Conservation (phyloP, 1,140 invertebrate genomes). For the Drosophila albomicans region DNA sequence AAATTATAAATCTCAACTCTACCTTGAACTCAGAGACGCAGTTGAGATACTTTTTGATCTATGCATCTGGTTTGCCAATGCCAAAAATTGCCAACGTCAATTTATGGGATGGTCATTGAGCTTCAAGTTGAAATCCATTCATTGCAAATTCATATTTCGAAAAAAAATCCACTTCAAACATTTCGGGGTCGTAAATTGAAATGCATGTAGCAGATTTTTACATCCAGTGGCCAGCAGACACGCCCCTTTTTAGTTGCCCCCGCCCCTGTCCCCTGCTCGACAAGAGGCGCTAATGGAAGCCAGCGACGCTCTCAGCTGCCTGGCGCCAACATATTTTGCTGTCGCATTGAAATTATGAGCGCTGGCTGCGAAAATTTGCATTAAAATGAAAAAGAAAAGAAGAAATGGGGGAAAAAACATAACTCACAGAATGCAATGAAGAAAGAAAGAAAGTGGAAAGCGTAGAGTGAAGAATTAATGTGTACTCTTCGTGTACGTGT, state of each 20-base stretch:
- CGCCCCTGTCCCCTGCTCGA: not conserved
- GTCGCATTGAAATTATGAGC: constrained; percentile 77
- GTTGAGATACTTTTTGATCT: constrained; percentile 8
- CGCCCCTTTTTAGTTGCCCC: not conserved
- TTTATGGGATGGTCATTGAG: constrained; percentile 60
- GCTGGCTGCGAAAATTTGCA: constrained; percentile 70
- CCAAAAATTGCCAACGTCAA: constrained; percentile 36
- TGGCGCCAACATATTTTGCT: constrained; percentile 81
- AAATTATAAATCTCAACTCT: not conserved
- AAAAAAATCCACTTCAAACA: constrained; percentile 51
- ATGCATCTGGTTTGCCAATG: constrained; percentile 52
- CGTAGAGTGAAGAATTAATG: constrained; percentile 58
- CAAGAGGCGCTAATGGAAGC: constrained; percentile 59
- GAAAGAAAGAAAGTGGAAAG: constrained; percentile 52
- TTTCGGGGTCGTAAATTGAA: constrained; percentile 62
- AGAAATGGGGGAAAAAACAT: constrained; percentile 3
- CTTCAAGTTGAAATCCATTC: constrained; percentile 33
- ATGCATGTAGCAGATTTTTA: constrained; percentile 53
- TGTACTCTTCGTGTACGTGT: constrained; percentile 55
- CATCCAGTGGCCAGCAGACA: constrained; percentile 41
- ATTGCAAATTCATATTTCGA: not conserved
- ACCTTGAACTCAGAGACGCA: not conserved
- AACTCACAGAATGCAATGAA: constrained; percentile 39
- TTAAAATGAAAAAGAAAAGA: constrained; percentile 32
- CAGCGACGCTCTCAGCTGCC: constrained; percentile 30